Base-by-base conservation (phyloP, 2,888 invertebrate species). In the Fragum whitleyi region DNA sequence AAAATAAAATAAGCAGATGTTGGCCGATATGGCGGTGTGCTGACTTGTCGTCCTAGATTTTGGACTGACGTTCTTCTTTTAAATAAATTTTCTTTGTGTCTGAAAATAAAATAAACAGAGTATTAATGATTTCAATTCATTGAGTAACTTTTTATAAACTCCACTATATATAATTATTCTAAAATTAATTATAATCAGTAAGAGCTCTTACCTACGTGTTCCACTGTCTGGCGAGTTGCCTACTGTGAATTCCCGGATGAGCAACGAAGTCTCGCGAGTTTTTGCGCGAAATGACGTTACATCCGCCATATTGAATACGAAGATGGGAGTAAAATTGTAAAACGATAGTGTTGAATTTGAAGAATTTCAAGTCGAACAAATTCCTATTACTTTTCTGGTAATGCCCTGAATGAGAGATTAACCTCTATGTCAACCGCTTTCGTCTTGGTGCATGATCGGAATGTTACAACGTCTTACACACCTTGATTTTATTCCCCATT, bases 251-350 rank as follows among this genome's bases (percentile, higher is more conserved):
- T 26, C 65, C 71, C 70, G 79, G 73, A 73, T 70, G 55, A 23
- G 2, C 47, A 47, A n/a, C 47, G 26, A 77, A 74, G 51, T 79
- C 77, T 79, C 83, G 81, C 81, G 86, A 75, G 79, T 77, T 65
- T 67, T 81, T 81, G 75, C 84, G 86, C 82, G 83, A 85, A 70
- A 70, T 78, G 75, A 82, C 85, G 85, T 77, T 77, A 83, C 77
- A 78, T 83, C 86, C 86, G 87, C 87, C 89, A 89, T 89, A 83
- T 84, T 86, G 78, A 84, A 83, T 80, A 28, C 23, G 78, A 84
- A 75, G 77, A 85, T 85, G 85, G 85, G 85, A 85, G 85, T 83
- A 82, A 65, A 36, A 21, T 47, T 47, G 47, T 47, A 36, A 36
- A 36, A 9, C 9, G 32, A 36, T 47, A 19, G 47, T 9, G 16